Conservation (phyloP, 2,797 vertebrate species). For the Falco columbarius region DNA sequence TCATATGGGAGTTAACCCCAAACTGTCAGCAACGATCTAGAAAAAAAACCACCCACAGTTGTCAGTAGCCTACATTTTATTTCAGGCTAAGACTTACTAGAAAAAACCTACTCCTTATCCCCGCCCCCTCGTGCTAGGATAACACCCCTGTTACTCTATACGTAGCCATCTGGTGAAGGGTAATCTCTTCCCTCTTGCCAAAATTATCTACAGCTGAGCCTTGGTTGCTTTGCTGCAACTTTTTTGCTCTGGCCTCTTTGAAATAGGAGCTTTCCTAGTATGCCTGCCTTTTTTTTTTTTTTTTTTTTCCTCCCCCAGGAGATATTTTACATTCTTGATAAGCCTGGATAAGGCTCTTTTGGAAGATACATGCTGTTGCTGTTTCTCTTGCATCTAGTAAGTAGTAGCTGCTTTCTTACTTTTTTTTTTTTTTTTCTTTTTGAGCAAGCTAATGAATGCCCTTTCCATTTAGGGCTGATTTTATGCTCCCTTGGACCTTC, state of each 20-base stretch:
- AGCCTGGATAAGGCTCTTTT: conserved; percentile 30
- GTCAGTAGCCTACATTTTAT: background rate
- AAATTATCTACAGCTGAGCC: conserved; percentile 53
- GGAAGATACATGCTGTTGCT: conserved; percentile 16
- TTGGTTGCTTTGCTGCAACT: conserved; percentile 2
- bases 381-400: conserved; percentile 36
- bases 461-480: conserved; percentile 9
- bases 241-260: conserved; percentile 23
- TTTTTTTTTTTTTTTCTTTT: conserved; percentile 3
- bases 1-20: background rate
- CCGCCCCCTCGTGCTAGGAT: background rate
- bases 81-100: background rate
- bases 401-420: background rate
- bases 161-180: conserved; percentile 10
- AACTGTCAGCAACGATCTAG: background rate
- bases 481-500: conserved; percentile 41
- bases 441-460: background rate
- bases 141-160: background rate
- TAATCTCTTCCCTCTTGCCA: conserved; percentile 9
- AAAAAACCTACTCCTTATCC: background rate
- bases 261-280: conserved; percentile 31
- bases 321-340: background rate
- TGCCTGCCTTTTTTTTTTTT: background rate
- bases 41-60: background rate
- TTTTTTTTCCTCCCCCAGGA: background rate